These are phyloP conservation scores for Meteorus colon DNA, from an alignment of 2,888 invertebrate genomes.

Conservation along the genomic window DNA sequence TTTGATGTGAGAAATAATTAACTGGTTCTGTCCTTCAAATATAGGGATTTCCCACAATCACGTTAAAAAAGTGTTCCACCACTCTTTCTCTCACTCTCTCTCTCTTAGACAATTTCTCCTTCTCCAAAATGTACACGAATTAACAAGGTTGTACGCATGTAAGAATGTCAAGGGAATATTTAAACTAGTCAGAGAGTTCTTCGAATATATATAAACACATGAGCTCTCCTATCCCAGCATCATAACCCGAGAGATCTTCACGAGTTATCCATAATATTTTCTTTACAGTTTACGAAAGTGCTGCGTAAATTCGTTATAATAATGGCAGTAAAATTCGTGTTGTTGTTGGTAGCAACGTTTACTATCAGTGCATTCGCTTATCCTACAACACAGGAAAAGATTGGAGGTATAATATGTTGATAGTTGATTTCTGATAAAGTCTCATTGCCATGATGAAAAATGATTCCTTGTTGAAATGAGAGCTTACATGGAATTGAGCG, in stretches of 20 bases:
- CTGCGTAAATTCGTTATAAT: not conserved
- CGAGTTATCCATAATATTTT: not conserved
- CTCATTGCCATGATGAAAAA: not conserved
- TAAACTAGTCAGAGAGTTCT: not conserved
- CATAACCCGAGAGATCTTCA: not conserved
- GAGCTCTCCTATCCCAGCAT: not conserved
- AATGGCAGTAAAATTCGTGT: slow-evolving; percentile 11
- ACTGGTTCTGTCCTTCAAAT: slow-evolving; percentile 2
- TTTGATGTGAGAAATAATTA: not conserved
- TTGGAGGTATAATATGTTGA: slow-evolving; percentile 32
- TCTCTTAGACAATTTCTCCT: not conserved
- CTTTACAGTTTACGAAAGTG: not conserved
- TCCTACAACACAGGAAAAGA: slow-evolving; percentile 15
- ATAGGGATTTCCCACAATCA: not conserved
- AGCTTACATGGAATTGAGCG: too few species aligned
- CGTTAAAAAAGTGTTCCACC: not conserved
- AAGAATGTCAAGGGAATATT: not conserved
- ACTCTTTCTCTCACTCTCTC: not conserved
- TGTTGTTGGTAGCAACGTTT: slow-evolving; percentile 20
- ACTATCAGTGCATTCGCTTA: slow-evolving; percentile 28
- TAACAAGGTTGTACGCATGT: not conserved
- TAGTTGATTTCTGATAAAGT: slow-evolving; percentile 2
- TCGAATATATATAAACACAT: not conserved
- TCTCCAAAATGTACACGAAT: not conserved
- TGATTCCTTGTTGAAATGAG: too few species aligned